Base-by-base conservation (phyloP, 2,888 invertebrate species). In the Mechanitis mazaeus region DNA sequence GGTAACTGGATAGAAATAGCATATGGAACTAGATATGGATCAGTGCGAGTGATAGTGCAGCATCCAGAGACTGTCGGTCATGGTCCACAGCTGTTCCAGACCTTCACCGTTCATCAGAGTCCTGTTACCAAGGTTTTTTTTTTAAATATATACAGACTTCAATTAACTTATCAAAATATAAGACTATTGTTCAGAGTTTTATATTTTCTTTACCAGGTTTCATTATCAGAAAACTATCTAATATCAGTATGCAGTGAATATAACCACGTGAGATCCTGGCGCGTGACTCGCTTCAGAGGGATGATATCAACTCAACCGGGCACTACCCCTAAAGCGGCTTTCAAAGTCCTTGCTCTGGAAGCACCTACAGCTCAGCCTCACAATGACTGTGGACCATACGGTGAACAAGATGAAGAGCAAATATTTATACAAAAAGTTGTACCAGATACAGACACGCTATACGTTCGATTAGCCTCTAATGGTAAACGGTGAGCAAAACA, bases 1-100 rank as follows among this genome's bases (percentile, higher is more conserved):
- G 98, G 98, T 54, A 99, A 99, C 86, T 99, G 99, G 98, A 98
- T 99, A 76, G 99, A 99, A 90, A 99, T 99, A 74, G 99, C 99
- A 0, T 99, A 99, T 83, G 99, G 99, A 3, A 99, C 99, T 0
- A 94, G 95, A 70, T 96, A 96, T 28, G 99, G 99, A 2, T 96
- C 96, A 0, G 98, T 99, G 28, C 92, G 98, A 42, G 98, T 99
- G 1, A 98, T 99, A 64, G 98, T 99, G 0, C 99, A 99, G 76
- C 99, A 99, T 85, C 99, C 99, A 2, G 99, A 99, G 88, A 99
- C 99, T 0, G 98, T 98, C 2, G 98, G 98, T 0, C 98, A 99
- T 79, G 98, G 98, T 0, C 99, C 99, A 2, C 98, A 99, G 85
- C 91, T 99, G 47, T 99, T 99, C 89, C 99, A 99, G 90, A 98